These are phyloP conservation scores for Gnathonemus echidnorhynchus DNA, from an alignment of 2,113 vertebrate species.

Conservation along the genomic window DNA sequence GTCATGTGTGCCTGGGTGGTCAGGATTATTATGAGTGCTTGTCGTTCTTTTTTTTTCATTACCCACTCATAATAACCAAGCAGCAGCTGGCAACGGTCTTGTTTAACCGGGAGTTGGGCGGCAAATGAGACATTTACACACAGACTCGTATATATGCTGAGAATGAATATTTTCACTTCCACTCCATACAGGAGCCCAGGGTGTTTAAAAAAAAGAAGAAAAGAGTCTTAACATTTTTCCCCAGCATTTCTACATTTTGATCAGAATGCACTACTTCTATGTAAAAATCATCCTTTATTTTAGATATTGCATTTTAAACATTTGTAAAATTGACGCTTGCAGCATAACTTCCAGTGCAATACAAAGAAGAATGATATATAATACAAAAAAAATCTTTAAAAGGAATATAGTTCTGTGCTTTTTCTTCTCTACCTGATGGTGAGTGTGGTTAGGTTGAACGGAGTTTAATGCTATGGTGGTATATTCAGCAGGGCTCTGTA, in stretches of 20 bases:
- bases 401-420: conserved; percentile 50
- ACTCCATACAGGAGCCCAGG: neutral
- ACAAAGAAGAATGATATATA: conserved; percentile 47
- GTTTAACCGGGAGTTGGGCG: neutral
- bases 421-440: conserved; percentile 69
- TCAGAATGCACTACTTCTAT: neutral
- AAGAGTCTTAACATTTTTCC: neutral
- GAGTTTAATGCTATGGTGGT: conserved; percentile 73
- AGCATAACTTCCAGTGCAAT: neutral
- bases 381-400: conserved; percentile 25
- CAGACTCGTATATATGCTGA: neutral
- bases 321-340: neutral
- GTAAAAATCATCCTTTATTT: neutral
- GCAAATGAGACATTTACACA: neutral
- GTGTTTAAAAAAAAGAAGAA: neutral
- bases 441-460: conserved; percentile 76
- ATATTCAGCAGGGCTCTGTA: conserved; percentile 67
- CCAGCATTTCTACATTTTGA: neutral
- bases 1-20: conserved; percentile 15
- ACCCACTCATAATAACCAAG: neutral
- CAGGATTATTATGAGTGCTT: neutral
- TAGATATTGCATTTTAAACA: neutral
- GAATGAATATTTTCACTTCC: neutral
- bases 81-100: neutral
- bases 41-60: neutral